Conservation (phyloP, 2,113 vertebrate species). For the Prionailurus viverrinus region DNA sequence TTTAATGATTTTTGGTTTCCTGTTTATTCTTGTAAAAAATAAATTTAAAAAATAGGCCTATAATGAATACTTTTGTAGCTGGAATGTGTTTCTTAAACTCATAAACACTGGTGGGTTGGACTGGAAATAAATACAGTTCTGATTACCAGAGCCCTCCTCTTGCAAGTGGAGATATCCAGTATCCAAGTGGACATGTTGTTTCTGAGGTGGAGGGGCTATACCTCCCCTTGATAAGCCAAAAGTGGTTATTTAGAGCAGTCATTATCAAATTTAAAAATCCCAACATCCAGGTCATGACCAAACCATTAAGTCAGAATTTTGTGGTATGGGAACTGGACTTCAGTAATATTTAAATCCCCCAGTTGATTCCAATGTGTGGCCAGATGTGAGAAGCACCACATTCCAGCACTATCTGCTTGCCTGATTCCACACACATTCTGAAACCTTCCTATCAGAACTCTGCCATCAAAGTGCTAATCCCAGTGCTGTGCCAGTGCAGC, state of each 20-base stretch:
- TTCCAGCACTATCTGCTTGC: neutral
- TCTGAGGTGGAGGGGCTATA: neutral
- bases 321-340: neutral
- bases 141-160: neutral
- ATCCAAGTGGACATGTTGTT: neutral
- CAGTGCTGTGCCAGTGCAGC: neutral
- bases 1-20: neutral
- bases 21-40: neutral
- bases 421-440: neutral
- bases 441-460: neutral
- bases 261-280: neutral
- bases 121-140: neutral
- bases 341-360: neutral
- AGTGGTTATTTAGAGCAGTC: neutral
- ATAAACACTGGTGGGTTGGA: neutral
- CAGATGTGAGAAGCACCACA: neutral
- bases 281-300: neutral
- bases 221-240: neutral
- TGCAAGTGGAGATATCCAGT: no score
- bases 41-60: neutral
- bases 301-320: neutral
- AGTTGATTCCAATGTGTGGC: neutral
- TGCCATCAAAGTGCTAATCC: neutral
- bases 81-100: neutral
- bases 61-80: neutral